Base-by-base conservation (phyloP, 2,888 invertebrate genomes). In the Drosophila acutilabella region DNA sequence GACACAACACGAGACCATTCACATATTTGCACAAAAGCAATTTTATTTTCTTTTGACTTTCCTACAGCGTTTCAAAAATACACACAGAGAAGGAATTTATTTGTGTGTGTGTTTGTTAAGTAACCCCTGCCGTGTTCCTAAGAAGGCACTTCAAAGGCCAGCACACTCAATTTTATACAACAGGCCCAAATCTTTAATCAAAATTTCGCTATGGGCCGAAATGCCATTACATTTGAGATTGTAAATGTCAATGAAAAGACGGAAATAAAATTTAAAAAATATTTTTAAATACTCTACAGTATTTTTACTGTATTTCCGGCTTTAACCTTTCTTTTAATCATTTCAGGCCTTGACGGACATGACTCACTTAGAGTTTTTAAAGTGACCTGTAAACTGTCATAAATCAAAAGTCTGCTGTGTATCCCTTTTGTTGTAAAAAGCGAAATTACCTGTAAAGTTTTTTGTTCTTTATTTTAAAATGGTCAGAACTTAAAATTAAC, bases 101-200 rank as follows among this genome's bases (percentile, higher is more conserved):
- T 8, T 30, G 30, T 36, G 13, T 36, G 13, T 2, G 13, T 11
- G 18, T 30, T 36, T 14, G 20, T n/a, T 6, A 14, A 8, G 23
- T 7, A 36, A n/a, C 20, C 6, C 44, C 40, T 47, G 36, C 20
- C 33, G 51, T 10, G 33, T 4, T 18, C 6, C 18, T 36, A 44
- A 20, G 36, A 41, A 20, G 14, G 18, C 45, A 78, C 86, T 85
- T 82, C 80, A 85, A 88, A 88, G 73, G 56, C 10, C 16, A 51
- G 38, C 30, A 10, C 14, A 50, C 45, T 67, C 50, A 60, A 38
- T 53, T 57, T 42, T 20, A 23, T 18, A 10, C 60, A 50, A 45
- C 13, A 57, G 47, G 77, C 47, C 38, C 51, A 41, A 11, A 64
- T 72, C 69, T 69, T 82, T 85, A 66, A 79, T 82, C 71, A 82